Evolutionary conservation across 2,113 vertebrate genomes (phyloP), one percentile per base, ranked within the genome.

Genomic region (Gallinago undulata): DNA sequence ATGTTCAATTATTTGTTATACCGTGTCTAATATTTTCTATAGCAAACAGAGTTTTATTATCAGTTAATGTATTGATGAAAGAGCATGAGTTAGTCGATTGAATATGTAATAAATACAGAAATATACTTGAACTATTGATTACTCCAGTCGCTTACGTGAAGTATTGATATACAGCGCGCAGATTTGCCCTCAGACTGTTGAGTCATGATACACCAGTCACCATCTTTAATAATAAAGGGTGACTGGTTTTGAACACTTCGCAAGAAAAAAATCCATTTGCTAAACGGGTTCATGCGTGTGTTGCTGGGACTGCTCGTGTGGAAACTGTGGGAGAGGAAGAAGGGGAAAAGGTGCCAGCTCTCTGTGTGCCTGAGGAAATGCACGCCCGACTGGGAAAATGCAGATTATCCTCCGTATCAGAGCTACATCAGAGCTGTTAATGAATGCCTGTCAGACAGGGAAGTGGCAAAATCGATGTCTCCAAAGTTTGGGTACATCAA

Each of bases 191-290:
- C 84, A 31, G 77, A 56, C 59, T 69, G 57, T 74, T 45, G 80
- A 88, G 78, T 96, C 94, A 74, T 60, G 59, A 72, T 73, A 87
- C 68, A 33, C 84, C 84, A 85, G 83, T 83, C 90, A 88, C 79
- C 83, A 30, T 79, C 72, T 70, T 85, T 91, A 84, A 70, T 66
- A 88, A 88, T 37, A 64, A 84, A 87, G 55, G 41, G 73, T 28
- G 84, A 87, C 90, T 96, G 25, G 92, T 96, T 94, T 51, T 94
- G 87, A 96, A 24, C 86, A 76, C 73, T 89, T 92, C 45, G 59
- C 64, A 4, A 64, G 77, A 53, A 86, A 93, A 28, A 55, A 90
- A 94, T 94, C 90, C 86, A 94, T 94, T 80, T 92, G 94, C 95
- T 97, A 94, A 96, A 93, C 92, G 96, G 86, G 72, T 60, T 51